A percentile compares a stretch with the other conserved stretches of the same genome.
These are phyloP conservation scores for Agrotis segetum DNA, from an alignment of 2,888 invertebrate species.

Conservation along the genomic window DNA sequence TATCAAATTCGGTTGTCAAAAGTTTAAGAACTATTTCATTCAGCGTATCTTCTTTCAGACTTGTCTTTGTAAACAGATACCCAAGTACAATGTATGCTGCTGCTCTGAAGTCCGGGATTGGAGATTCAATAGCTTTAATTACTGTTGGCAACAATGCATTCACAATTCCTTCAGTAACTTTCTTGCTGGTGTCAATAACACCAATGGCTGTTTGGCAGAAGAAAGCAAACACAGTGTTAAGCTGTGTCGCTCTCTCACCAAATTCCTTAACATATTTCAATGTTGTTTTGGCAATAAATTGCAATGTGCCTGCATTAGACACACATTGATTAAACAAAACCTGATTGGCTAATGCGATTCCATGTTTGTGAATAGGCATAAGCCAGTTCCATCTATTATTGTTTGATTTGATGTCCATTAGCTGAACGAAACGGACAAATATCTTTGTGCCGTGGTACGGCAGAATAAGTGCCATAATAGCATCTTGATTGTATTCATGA, in stretches of 20 bases:
- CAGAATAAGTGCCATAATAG: slow-evolving; percentile 94
- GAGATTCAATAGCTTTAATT: slow-evolving; percentile 93
- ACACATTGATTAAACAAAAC: slow-evolving; percentile 94
- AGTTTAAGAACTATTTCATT: slow-evolving; percentile 90
- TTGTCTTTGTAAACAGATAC: slow-evolving; percentile 92
- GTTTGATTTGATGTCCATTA: slow-evolving; percentile 92
- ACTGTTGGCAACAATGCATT: slow-evolving; percentile 93
- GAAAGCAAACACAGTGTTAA: slow-evolving; percentile 95
- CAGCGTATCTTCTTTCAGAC: slow-evolving; percentile 92
- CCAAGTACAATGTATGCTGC: slow-evolving; percentile 94
- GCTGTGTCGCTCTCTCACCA: slow-evolving; percentile 89
- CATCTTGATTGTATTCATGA: slow-evolving; percentile 96
- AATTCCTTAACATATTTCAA: slow-evolving; percentile 90
- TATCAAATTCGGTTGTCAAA: slow-evolving; percentile 80
- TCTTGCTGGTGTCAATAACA: slow-evolving; percentile 91
- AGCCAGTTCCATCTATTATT: slow-evolving; percentile 95
- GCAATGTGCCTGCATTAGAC: slow-evolving; percentile 81
- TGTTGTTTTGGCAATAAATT: slow-evolving; percentile 78
- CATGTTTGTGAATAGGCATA: slow-evolving; percentile 93
- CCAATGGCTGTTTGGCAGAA: slow-evolving; percentile 95
- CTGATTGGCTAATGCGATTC: slow-evolving; percentile 93
- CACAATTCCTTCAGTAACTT: slow-evolving; percentile 92
- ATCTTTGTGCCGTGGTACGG: slow-evolving; percentile 98
- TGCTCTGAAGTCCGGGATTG: slow-evolving; percentile 93
- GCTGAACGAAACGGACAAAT: slow-evolving; percentile 95